These are phyloP conservation scores for Hepsetus odoe DNA, from an alignment of 2,113 vertebrate species.

Conservation along the genomic window DNA sequence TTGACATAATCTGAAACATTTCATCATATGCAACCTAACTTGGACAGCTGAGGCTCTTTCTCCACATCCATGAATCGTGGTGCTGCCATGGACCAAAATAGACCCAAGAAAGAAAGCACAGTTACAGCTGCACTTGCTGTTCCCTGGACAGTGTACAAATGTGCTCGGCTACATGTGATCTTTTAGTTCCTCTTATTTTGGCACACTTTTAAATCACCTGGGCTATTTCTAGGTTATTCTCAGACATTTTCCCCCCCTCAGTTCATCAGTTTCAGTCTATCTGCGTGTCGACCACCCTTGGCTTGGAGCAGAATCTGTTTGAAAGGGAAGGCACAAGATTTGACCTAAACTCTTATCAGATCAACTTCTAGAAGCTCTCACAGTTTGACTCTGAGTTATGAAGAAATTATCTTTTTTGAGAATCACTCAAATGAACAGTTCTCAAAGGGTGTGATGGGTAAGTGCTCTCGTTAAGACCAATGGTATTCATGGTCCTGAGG, in stretches of 20 bases:
- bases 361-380: background rate
- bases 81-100: background rate
- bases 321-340: slow-evolving; percentile 40
- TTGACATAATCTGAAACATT: background rate
- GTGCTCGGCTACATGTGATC: background rate
- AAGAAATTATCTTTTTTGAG: slow-evolving; percentile 16
- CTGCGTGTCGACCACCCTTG: background rate
- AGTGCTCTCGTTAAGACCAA: too few species aligned
- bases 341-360: slow-evolving; percentile 21
- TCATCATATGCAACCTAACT: background rate
- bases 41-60: background rate
- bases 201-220: background rate
- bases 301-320: slow-evolving; percentile 34
- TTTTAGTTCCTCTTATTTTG: background rate
- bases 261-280: background rate
- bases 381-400: background rate
- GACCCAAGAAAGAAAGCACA: background rate
- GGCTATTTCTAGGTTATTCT: too few species aligned
- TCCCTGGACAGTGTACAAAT: background rate
- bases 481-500: slow-evolving; percentile 51
- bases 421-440: slow-evolving; percentile 13
- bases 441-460: slow-evolving; percentile 62
- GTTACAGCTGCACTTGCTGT: background rate
- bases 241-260: too few species aligned
- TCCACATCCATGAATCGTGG: background rate